Evolutionary conservation across 2,888 invertebrate species (phyloP), one percentile per base, ranked within the genome.

Genomic region (Zonitis immaculata): DNA sequence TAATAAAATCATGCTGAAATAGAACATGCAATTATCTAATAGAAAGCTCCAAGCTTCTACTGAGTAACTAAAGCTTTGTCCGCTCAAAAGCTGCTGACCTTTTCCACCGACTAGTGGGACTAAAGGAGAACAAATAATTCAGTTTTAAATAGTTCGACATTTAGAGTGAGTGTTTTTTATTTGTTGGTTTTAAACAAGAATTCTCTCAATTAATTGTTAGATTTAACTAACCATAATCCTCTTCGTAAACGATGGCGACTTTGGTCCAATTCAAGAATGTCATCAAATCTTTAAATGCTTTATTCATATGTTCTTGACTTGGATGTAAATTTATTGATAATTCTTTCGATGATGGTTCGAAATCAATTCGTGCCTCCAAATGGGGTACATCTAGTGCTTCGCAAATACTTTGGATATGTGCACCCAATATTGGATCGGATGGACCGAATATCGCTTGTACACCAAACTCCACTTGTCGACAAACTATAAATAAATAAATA

Each of bases 171-270:
- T n/a, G n/a, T n/a, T n/a, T n/a, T n/a, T n/a, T n/a, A n/a, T n/a
- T n/a, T n/a, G n/a, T n/a, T n/a, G n/a, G n/a, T n/a, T n/a, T n/a
- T n/a, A n/a, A n/a, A n/a, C n/a, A n/a, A n/a, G n/a, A n/a, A n/a
- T n/a, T n/a, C n/a, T n/a, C n/a, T n/a, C n/a, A n/a, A n/a, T n/a
- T n/a, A n/a, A n/a, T n/a, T n/a, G n/a, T n/a, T n/a, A n/a, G n/a
- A n/a, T 25, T 14, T 1, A 49, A 65, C 82, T 80, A 70, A 91
- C 92, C 91, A 70, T 87, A 86, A 66, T 94, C 93, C 67, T 95
- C 92, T 70, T 97, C 95, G 70, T 95, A 96, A 42, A 97, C 85
- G 50, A 97, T 88, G 0, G 93, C 95, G 68, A 95, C 91, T 70
- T 88, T 86, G 2, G 91, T 91, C 96, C 96, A 96, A 73, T 93